A percentile compares a stretch with the other conserved stretches of the same genome.
Evolutionary conservation across 2,888 invertebrate genomes (phyloP).

Genomic region (Epinotia nisella): DNA sequence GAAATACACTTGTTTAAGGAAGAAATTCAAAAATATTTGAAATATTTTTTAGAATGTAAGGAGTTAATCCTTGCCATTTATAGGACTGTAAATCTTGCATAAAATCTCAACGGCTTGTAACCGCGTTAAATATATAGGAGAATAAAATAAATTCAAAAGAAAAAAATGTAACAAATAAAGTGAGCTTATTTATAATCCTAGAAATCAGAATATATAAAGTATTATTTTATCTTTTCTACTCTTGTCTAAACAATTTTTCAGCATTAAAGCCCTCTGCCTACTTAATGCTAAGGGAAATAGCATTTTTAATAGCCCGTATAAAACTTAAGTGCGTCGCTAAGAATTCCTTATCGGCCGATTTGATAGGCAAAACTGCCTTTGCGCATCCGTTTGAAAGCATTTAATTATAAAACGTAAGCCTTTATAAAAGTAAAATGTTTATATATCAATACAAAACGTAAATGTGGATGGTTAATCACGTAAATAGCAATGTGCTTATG

Average conservation of each 20-base stretch:
- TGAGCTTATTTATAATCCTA: background rate
- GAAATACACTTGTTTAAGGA: no score
- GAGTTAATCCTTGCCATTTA: no score
- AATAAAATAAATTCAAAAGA: no score
- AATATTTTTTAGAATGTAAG: background rate
- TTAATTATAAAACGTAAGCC: background rate
- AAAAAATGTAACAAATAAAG: no score
- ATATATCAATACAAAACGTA: constrained; percentile 22
- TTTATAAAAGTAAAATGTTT: background rate
- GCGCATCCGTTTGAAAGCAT: background rate
- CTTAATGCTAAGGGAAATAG: background rate
- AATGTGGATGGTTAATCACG: constrained; percentile 30
- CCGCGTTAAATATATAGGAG: no score
- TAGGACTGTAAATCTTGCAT: no score
- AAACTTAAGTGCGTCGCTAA: constrained; percentile 4
- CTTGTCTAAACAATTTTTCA: background rate
- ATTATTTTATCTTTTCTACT: no score
- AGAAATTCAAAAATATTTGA: no score
- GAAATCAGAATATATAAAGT: background rate
- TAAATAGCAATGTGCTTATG: constrained; percentile 51
- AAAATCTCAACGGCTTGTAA: no score
- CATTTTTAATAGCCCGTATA: constrained; percentile 5
- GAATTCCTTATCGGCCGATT: constrained; percentile 5
- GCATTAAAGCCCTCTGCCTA: background rate
- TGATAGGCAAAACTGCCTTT: constrained; percentile 10